These are phyloP conservation scores for Actinia equina DNA, from an alignment of 64 coral and sea anemone genomes.

Conservation along the genomic window DNA sequence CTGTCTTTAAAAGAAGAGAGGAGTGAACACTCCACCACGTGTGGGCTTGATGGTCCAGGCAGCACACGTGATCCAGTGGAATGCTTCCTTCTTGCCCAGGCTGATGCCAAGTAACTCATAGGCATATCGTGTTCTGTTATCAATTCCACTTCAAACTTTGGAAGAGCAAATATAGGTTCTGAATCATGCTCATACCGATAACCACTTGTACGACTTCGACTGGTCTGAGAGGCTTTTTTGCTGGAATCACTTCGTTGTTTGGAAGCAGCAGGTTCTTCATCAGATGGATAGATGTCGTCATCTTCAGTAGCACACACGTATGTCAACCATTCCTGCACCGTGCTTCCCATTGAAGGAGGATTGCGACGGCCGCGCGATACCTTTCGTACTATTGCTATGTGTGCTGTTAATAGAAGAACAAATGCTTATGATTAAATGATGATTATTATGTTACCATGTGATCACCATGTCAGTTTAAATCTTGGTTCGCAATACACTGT, in stretches of 20 bases:
- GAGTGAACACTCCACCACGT: constrained; percentile 88
- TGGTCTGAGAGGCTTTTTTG: constrained; percentile 14
- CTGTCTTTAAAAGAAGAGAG: constrained; percentile 90
- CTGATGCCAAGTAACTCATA: constrained; percentile 67
- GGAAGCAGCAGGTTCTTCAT: constrained; percentile 18
- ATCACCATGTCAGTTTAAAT: too few relatives aligned
- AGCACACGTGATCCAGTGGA: constrained; percentile 19
- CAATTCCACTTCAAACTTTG: constrained; percentile 88
- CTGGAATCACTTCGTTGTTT: constrained; percentile 28
- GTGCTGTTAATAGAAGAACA: constrained; percentile 37
- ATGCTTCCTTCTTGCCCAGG: constrained; percentile 52
- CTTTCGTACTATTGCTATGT: constrained; percentile 86
- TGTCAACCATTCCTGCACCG: constrained; percentile 89
- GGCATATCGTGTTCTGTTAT: constrained; percentile 92
- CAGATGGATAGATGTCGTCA: constrained; percentile 64
- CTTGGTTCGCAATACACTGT: too few relatives aligned
- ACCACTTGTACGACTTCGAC: constrained; percentile 31
- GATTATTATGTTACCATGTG: too few relatives aligned
- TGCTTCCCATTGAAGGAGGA: constrained; percentile 96
- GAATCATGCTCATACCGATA: constrained; percentile 93
- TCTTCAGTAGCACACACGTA: constrained; percentile 90
- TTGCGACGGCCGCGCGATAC: constrained; percentile 87
- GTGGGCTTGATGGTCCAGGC: constrained; percentile 64
- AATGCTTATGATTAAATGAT: neutral
- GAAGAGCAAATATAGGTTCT: constrained; percentile 88